Conservation (phyloP, 2,888 invertebrate species). For the Margaritifera margaritifera region DNA sequence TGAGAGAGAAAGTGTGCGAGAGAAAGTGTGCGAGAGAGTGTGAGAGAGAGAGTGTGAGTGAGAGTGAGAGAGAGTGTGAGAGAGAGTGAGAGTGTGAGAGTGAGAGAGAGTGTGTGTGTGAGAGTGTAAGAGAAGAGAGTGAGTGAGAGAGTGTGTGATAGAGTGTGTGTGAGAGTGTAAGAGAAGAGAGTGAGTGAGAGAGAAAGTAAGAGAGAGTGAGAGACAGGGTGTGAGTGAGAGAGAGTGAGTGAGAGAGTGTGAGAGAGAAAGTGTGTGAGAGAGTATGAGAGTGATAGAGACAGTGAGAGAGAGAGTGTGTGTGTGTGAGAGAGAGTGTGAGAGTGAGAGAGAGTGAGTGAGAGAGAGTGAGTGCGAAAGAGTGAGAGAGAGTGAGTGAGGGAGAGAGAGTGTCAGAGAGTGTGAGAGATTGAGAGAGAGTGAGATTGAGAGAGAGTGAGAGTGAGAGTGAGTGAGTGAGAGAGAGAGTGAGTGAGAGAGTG, state of each 20-base stretch:
- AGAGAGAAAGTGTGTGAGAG: no score
- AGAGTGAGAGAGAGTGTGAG: constrained; percentile 8
- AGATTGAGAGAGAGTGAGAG: neutral
- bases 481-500: constrained; percentile 1
- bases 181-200: constrained; percentile 17
- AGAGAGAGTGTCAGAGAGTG: neutral
- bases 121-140: no score
- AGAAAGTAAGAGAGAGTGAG: constrained; percentile 5
- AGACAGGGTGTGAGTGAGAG: constrained; percentile 13
- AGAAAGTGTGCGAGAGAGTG: constrained; percentile 1
- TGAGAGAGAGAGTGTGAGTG: constrained; percentile 3
- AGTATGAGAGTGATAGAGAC: no score
- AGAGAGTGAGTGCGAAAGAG: no score
- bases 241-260: constrained; percentile 20
- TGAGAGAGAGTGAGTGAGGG: neutral
- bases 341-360: neutral
- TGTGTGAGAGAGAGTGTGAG: constrained; percentile 12
- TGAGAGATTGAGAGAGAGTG: no score
- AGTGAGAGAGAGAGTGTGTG: no score
- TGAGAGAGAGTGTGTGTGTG: constrained; percentile 12
- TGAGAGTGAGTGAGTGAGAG: neutral
- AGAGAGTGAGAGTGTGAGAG: constrained; percentile 4
- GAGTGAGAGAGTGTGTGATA: no score
- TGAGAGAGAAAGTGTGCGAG: neutral
- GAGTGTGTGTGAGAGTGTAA: no score